Evolutionary conservation across 2,113 vertebrate species (phyloP), one percentile per base, ranked within the genome.

Genomic region (Colinus virginianus): DNA sequence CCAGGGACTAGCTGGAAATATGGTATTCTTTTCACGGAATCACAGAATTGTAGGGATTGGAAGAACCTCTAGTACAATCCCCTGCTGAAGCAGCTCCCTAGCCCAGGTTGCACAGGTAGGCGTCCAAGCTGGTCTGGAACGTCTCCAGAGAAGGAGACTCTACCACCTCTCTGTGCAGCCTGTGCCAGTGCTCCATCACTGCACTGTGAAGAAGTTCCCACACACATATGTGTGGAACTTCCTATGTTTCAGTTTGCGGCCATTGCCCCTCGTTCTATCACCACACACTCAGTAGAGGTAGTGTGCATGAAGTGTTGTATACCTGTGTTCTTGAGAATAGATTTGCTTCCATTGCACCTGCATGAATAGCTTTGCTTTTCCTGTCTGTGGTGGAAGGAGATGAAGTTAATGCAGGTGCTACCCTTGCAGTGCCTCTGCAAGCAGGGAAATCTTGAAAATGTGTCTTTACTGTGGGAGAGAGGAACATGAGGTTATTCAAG

Each of bases 341-440:
- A 26, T 80, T 90, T 61, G 11, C 23, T 14, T 76, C 61, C 0
- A 0, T 38, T 74, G 13, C 23, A 13, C 42, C 82, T 71, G 19
- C 6, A 49, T 62, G 17, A 64, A 16, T 36, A 79, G 18, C 2
- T 77, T 68, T 79, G 8, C 4, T 55, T 72, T 71, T 59, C n/a
- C 1, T 1, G 32, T 21, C 26, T 0, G 0, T 19, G 20, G 19
- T 49, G 1, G 2, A 36, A 80, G 23, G 11, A 90, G 13, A 32
- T 5, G 32, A 45, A 18, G 12, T 8, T 40, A 69, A 36, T 42
- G 13, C 8, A 80, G 70, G 8, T 30, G 6, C 6, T 77, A 23
- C 7, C 5, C 10, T 69, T 89, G n/a, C 32, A 55, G 7, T 23
- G 10, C 6, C 46, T 88, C 13, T 28, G 78, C 7, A 75, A 23